Base-by-base conservation (phyloP, 2,888 invertebrate species). In the Leucoptera coffeella region DNA sequence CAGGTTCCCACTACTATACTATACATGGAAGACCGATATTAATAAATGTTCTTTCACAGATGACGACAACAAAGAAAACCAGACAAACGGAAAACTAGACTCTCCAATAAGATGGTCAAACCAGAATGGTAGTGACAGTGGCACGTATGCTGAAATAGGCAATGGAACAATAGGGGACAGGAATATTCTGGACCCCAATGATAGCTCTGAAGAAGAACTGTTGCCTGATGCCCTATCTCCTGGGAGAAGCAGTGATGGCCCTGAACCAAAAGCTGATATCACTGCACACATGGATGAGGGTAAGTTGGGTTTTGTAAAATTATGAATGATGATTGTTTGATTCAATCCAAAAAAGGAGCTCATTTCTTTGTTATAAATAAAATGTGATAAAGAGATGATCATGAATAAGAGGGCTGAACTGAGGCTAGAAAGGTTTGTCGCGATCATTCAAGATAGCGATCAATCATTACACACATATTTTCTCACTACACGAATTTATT, bases 51-150 rank as follows among this genome's bases (percentile, higher is more conserved):
- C n/a, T n/a, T n/a, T n/a, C n/a, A 19, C 38, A 54, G 67, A 67
- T 37, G 67, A 69, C 32, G 67, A 69, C 48, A 67, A 69, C 47
- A 69, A 67, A 49, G 69, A 69, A 38, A 69, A 69, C 33, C 69
- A 69, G 39, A 54, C 64, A 4, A 69, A 69, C 31, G 69, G 69
- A 6, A 69, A 69, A 43, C 43, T 67, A 4, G 69, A 67, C 22
- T 69, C 69, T 3, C 69, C 69, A 1, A 49, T 67, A 14, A 62
- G 58, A 45, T 69, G 69, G 69, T 54, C 58, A 11, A 54, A 54
- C 27, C 69, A 67, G 33, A 69, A 69, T 28, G 71, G 69, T 3
- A 67, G 71, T 26, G 72, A 72, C 34, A 71, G 71, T 32, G 69
- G 71, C 2, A 72, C 73, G 10, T 72, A 72, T 33, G 72, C 72